Conservation (phyloP, 2,888 invertebrate genomes). For the Dasypolia templi region DNA sequence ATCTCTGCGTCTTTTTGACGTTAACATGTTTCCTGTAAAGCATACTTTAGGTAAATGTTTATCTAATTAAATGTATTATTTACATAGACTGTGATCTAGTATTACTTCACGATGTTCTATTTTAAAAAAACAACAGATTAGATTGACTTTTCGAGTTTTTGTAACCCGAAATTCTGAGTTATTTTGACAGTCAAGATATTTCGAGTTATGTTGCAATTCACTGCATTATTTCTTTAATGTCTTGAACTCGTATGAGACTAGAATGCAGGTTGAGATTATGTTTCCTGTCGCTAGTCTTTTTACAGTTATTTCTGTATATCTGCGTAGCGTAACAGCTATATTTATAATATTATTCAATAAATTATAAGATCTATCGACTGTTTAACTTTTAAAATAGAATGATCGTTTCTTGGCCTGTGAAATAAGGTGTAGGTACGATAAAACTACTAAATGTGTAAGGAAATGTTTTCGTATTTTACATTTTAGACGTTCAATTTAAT, state of each 20-base stretch:
- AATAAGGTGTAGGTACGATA: slow-evolving; percentile 61
- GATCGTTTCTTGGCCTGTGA: slow-evolving; percentile 84
- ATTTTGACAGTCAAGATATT: slow-evolving; percentile 31
- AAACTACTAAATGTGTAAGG: slow-evolving; percentile 74
- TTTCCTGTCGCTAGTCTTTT: slow-evolving; percentile 7
- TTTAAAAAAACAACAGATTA: slow-evolving; percentile 81
- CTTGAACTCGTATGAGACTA: slow-evolving; percentile 6
- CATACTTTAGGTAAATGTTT: slow-evolving; percentile 82
- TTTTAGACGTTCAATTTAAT: slow-evolving; percentile 69
- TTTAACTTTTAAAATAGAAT: slow-evolving; percentile 84
- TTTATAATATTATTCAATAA: slow-evolving; percentile 43
- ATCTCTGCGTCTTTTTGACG: slow-evolving; percentile 81
- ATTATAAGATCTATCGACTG: slow-evolving; percentile 54
- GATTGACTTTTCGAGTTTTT: slow-evolving; percentile 41
- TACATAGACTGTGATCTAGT: slow-evolving; percentile 90
- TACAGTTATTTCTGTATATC: not conserved
- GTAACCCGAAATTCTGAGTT: slow-evolving; percentile 28
- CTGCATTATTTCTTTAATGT: slow-evolving; percentile 15
- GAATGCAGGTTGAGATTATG: not conserved
- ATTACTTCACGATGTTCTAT: slow-evolving; percentile 89
- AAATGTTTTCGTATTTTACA: slow-evolving; percentile 65
- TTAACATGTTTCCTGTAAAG: slow-evolving; percentile 79
- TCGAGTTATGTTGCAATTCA: slow-evolving; percentile 15
- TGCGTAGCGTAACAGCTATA: slow-evolving; percentile 32
- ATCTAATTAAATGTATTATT: slow-evolving; percentile 85